phyloP scores from a whole-genome alignment of 2,797 vertebrate species.

The Amblyraja radiata region DNA sequence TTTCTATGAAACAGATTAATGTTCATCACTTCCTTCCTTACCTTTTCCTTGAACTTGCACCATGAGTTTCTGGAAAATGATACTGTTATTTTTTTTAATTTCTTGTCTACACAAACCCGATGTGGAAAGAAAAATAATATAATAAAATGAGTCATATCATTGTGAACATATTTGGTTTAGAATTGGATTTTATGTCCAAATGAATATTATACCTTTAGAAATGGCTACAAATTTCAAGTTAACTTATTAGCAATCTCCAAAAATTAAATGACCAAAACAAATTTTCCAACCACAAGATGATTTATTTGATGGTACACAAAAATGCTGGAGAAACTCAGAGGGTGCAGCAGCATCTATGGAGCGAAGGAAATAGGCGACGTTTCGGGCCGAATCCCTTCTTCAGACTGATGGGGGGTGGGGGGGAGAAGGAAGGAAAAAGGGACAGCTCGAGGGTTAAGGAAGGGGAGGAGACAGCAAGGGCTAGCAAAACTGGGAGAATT shows the following conservation, averaged over 20 bases:
- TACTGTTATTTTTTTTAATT: not conserved
- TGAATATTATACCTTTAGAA: not conserved
- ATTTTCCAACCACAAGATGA: not conserved
- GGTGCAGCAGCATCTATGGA: too few species aligned
- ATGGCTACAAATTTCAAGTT: not conserved
- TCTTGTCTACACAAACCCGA: not conserved
- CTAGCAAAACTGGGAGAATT: too few species aligned
- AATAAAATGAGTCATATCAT: not conserved
- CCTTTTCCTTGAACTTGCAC: not conserved
- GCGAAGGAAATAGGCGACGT: too few species aligned
- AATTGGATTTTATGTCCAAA: not conserved
- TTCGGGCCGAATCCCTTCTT: too few species aligned
- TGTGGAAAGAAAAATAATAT: not conserved
- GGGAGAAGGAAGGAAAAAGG: too few species aligned
- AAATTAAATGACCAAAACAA: constrained; percentile 4
- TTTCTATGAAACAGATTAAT: not conserved
- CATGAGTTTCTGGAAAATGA: not conserved
- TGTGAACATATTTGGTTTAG: not conserved
- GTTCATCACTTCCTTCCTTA: constrained; percentile 22
- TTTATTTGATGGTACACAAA: constrained; percentile 5
- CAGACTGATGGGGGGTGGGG: too few species aligned
- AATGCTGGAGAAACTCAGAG: too few species aligned
- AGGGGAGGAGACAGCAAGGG: too few species aligned
- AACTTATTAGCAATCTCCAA: not conserved
- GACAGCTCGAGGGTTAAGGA: too few species aligned